A percentile compares a stretch with the other conserved stretches of the same genome.
phyloP scores from a whole-genome alignment of 2,797 vertebrate genomes.

The Smutsia temminckii region DNA sequence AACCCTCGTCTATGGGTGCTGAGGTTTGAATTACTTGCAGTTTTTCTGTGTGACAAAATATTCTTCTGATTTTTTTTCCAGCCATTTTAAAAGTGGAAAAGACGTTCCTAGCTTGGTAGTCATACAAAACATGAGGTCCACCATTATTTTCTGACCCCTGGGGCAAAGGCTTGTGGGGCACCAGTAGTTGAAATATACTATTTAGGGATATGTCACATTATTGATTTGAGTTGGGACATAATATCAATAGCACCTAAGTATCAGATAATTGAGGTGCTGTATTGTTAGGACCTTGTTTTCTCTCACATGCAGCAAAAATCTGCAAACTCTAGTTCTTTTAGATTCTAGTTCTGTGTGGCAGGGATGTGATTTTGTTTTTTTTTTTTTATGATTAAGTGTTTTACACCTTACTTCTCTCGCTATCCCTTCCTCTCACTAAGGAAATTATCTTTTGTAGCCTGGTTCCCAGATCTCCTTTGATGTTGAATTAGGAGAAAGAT shows the following conservation, averaged over 20 bases:
- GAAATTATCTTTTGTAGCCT: background rate
- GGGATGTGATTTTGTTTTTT: background rate
- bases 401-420: background rate
- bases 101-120: background rate
- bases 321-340: background rate
- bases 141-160: background rate
- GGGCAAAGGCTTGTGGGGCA: background rate
- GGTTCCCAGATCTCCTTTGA: background rate
- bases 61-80: background rate
- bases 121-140: fast-evolving
- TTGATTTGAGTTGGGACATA: background rate
- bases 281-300: background rate
- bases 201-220: background rate
- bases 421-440: background rate
- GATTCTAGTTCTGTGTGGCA: background rate
- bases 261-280: background rate
- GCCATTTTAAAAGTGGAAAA: background rate
- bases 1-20: background rate
- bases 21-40: background rate
- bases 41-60: background rate
- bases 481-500: background rate
- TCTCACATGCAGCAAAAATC: background rate
- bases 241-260: background rate
- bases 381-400: background rate
- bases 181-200: background rate